A percentile compares a stretch with the other conserved stretches of the same genome.
Evolutionary conservation across 2,797 vertebrate species (phyloP).

Genomic region (Microchirus variegatus): DNA sequence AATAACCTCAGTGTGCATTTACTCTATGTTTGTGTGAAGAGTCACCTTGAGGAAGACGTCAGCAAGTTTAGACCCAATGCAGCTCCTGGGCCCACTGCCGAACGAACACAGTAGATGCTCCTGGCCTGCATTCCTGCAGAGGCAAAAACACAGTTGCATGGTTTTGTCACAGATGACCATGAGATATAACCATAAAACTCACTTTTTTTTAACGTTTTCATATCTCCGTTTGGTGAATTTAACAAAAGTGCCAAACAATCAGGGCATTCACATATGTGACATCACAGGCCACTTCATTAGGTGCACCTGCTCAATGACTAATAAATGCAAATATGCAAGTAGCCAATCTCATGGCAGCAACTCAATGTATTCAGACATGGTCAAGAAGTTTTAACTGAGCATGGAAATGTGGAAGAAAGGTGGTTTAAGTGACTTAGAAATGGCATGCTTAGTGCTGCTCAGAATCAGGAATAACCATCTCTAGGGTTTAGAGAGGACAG

Average conservation of each 20-base stretch:
- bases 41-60: conserved; percentile 69
- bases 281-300: background rate
- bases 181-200: background rate
- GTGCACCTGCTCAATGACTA: no score
- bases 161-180: conserved; percentile 3
- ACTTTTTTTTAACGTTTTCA: background rate
- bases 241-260: conserved; percentile 8
- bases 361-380: no score
- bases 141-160: conserved; percentile 8
- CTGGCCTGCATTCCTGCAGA: conserved; percentile 69
- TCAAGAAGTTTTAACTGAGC: no score
- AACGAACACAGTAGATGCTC: conserved; percentile 70
- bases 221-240: background rate
- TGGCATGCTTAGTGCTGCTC: no score
- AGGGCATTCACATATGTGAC: conserved; percentile 14
- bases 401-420: no score
- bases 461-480: no score
- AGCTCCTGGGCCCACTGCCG: conserved; percentile 64
- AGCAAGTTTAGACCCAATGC: conserved; percentile 64
- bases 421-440: no score
- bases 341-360: no score
- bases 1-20: background rate
- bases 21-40: conserved; percentile 3
- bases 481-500: no score
- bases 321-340: no score